phyloP scores from a whole-genome alignment of 2,113 vertebrate species.

The Caretta caretta region DNA sequence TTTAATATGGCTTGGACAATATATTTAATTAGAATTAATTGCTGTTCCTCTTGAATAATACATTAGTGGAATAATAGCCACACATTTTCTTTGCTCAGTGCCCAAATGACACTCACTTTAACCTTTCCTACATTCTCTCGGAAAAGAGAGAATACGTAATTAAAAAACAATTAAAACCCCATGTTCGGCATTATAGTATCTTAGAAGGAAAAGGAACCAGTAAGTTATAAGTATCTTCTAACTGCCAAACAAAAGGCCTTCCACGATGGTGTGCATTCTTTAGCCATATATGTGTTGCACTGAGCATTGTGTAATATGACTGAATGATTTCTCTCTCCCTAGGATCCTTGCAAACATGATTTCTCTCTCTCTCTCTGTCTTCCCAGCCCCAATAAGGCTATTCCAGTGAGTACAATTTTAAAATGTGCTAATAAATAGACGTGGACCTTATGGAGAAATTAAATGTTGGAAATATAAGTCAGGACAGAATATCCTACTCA shows the following conservation, averaged over 20 bases:
- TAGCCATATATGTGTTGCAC: not conserved
- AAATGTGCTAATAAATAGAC: not conserved
- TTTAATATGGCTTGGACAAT: not conserved
- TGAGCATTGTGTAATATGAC: not conserved
- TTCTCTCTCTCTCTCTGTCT: not conserved
- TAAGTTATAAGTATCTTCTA: not conserved
- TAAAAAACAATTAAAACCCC: not conserved
- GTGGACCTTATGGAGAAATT: not conserved
- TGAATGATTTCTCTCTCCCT: not conserved
- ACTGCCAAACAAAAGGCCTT: not conserved
- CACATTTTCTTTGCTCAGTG: slow-evolving; percentile 30
- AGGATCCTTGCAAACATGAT: not conserved
- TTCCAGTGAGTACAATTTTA: not conserved
- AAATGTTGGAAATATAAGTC: not conserved
- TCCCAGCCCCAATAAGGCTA: not conserved
- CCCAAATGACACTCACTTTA: not conserved
- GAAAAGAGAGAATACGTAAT: not conserved
- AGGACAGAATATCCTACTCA: not conserved
- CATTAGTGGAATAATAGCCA: not conserved
- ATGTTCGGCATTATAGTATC: not conserved
- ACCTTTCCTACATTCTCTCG: slow-evolving; percentile 7
- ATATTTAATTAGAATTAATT: not conserved
- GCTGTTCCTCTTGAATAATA: not conserved
- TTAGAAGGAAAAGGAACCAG: not conserved
- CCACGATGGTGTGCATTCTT: not conserved